These are phyloP conservation scores for Labeo calbasu DNA, from an alignment of 2,797 vertebrate species.

Conservation along the genomic window DNA sequence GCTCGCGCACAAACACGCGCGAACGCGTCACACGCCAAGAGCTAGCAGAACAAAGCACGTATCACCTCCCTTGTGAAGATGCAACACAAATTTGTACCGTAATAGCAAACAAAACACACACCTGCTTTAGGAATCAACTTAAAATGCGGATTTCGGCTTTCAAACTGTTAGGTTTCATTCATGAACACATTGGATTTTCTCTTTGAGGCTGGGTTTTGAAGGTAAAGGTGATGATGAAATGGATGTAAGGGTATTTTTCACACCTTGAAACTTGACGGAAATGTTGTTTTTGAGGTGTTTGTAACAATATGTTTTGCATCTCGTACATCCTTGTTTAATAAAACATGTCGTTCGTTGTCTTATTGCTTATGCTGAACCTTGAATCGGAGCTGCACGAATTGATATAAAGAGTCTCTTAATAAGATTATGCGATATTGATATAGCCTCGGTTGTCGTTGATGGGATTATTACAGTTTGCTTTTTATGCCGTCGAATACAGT, in stretches of 20 bases:
- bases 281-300: slow-evolving; percentile 27
- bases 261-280: slow-evolving; percentile 25
- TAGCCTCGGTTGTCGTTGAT: slow-evolving; percentile 36
- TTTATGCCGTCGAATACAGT: not conserved
- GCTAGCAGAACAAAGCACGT: slow-evolving; percentile 34
- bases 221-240: slow-evolving; percentile 49
- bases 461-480: slow-evolving; percentile 39
- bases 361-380: slow-evolving; percentile 41
- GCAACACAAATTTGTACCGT: not conserved
- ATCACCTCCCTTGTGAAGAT: slow-evolving; percentile 24
- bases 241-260: slow-evolving; percentile 40
- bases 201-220: slow-evolving; percentile 29
- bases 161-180: slow-evolving; percentile 20
- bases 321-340: slow-evolving; percentile 42
- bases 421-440: slow-evolving; percentile 51
- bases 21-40: not conserved
- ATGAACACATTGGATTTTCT: slow-evolving; percentile 51
- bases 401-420: slow-evolving; percentile 47
- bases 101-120: slow-evolving; percentile 13
- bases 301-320: slow-evolving; percentile 25
- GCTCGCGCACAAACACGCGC: slow-evolving; percentile 26
- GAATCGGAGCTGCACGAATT: slow-evolving; percentile 32
- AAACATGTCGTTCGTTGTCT: slow-evolving; percentile 45
- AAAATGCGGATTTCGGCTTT: slow-evolving; percentile 37
- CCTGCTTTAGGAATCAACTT: slow-evolving; percentile 21